Evolutionary conservation across 2,797 vertebrate genomes (phyloP).

Genomic region (Hydrophis major): DNA sequence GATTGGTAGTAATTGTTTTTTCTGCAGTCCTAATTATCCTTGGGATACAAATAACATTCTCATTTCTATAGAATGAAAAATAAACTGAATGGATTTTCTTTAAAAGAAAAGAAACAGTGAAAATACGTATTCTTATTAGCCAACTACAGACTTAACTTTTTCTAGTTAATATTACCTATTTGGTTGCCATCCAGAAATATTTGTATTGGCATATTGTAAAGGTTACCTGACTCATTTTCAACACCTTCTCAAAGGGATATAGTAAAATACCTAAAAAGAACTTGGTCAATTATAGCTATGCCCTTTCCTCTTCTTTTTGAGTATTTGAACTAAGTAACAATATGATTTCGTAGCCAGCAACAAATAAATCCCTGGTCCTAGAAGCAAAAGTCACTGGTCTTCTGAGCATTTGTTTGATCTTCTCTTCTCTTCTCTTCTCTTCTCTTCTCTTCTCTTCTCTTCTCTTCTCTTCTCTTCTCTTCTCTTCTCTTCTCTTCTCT

Average conservation of each 20-base stretch:
- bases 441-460: background rate
- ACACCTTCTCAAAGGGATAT: background rate
- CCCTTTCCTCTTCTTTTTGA: background rate
- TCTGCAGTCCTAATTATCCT: too few species aligned
- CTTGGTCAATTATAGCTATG: slow-evolving; percentile 7
- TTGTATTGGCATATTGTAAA: background rate
- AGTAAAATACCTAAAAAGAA: slow-evolving; percentile 20
- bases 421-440: background rate
- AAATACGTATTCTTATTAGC: slow-evolving; percentile 14
- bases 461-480: too few species aligned
- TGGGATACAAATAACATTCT: background rate
- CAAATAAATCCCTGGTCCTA: accelerated
- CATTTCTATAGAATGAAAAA: background rate
- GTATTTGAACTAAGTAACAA: background rate
- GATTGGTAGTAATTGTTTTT: too few species aligned
- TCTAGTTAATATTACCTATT: background rate
- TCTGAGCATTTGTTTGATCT: background rate
- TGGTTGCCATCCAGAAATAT: slow-evolving; percentile 1
- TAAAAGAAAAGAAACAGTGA: slow-evolving; percentile 20
- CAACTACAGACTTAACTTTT: background rate
- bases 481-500: too few species aligned
- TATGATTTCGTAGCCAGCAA: background rate
- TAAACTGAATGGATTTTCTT: slow-evolving; percentile 52
- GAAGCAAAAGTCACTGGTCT: background rate
- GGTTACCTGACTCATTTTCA: background rate